Conservation (phyloP, 2,888 invertebrate species). For the Acronicta leporina region DNA sequence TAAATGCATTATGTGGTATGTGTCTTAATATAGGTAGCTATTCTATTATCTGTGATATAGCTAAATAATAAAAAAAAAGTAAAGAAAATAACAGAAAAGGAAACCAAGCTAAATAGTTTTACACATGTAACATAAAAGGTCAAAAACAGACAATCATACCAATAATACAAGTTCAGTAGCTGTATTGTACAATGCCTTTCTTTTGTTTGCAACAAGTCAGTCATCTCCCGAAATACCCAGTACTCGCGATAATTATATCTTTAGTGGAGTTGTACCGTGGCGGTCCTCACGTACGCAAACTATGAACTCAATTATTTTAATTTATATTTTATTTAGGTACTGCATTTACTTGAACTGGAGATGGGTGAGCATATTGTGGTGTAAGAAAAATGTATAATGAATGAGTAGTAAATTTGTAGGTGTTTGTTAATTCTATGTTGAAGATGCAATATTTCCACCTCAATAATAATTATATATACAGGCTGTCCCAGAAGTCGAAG, state of each 20-base stretch:
- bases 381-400: constrained; percentile 17
- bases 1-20: too few species aligned
- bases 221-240: constrained; percentile 45
- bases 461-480: too few species aligned
- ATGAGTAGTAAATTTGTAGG: too few species aligned
- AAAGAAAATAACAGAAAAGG: too few species aligned
- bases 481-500: too few species aligned
- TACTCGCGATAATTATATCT: constrained; percentile 42
- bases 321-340: constrained; percentile 19
- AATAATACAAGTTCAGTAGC: constrained; percentile 19
- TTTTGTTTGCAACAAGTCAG: constrained; percentile 27
- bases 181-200: constrained; percentile 24
- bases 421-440: too few species aligned
- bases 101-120: neutral
- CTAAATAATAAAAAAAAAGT: too few species aligned
- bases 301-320: constrained; percentile 7
- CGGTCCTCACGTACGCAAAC: constrained; percentile 43
- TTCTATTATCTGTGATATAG: too few species aligned
- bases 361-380: constrained; percentile 12
- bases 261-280: constrained; percentile 29
- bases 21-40: too few species aligned
- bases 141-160: constrained; percentile 15
- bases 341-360: constrained; percentile 32
- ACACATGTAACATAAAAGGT: too few species aligned
- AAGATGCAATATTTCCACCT: too few species aligned